These are phyloP conservation scores for Drosophila imparisetae DNA, from an alignment of 2,888 invertebrate species.

Conservation along the genomic window DNA sequence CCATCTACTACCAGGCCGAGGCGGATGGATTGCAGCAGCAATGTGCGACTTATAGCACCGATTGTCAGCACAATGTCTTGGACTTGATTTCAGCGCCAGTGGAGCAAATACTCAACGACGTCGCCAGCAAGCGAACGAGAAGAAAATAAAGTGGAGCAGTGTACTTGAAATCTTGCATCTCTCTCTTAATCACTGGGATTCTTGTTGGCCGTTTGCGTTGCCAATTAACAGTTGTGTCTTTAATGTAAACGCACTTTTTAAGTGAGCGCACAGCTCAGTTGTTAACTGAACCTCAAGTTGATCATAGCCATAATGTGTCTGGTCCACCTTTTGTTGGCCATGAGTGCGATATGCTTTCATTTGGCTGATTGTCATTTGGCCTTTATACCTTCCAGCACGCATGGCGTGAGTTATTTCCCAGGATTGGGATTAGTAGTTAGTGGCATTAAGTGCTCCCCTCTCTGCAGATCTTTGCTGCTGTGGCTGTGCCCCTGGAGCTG, in stretches of 20 bases:
- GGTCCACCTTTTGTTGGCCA: conserved; percentile 19
- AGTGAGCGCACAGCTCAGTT: conserved; percentile 38
- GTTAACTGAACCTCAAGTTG: conserved; percentile 26
- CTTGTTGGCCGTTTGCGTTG: conserved; percentile 30
- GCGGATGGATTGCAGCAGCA: conserved; percentile 70
- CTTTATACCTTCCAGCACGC: conserved; percentile 80
- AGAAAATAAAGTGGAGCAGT: conserved; percentile 58
- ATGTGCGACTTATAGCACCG: conserved; percentile 56
- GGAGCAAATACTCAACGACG: conserved; percentile 70
- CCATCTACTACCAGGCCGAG: conserved; percentile 80
- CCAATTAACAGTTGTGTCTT: conserved; percentile 51
- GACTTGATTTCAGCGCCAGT: conserved; percentile 80
- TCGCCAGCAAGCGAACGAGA: conserved; percentile 37
- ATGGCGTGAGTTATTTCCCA: conserved; percentile 75
- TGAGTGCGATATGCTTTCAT: conserved; percentile 14
- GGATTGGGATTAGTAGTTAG: no score
- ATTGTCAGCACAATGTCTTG: conserved; percentile 74
- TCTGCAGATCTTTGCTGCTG: conserved; percentile 89
- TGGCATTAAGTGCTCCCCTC: background rate
- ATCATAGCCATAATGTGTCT: conserved; percentile 36
- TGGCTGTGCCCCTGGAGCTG: conserved; percentile 89
- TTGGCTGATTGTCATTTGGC: conserved; percentile 58
- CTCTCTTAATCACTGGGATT: conserved; percentile 16
- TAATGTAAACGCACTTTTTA: conserved; percentile 39
- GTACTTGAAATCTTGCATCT: conserved; percentile 12